Percentiles rank a stretch among this genome's conserved stretches.
Conservation (phyloP, 1,140 invertebrate genomes). For the Eulimnadia texana region DNA sequence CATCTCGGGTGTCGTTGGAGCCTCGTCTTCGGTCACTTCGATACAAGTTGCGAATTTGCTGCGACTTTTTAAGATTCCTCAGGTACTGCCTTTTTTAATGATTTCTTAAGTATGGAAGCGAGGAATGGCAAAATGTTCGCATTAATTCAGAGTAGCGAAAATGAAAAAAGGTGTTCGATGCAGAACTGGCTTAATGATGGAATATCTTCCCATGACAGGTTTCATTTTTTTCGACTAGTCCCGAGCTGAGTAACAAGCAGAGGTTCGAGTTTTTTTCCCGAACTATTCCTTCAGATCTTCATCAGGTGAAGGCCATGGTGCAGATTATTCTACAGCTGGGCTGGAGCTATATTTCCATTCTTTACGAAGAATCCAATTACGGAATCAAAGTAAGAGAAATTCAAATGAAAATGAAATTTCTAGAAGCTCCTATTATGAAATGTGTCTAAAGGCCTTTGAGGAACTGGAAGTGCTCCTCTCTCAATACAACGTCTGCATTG, state of each 20-base stretch:
- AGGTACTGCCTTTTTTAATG: conserved; percentile 41
- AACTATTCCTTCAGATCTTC: conserved; percentile 86
- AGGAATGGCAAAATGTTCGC: too few species aligned
- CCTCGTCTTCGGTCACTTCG: conserved; percentile 85
- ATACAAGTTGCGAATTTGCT: conserved; percentile 91
- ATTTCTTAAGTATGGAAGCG: too few species aligned
- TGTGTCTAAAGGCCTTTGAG: conserved; percentile 65
- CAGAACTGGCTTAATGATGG: too few species aligned
- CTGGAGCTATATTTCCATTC: conserved; percentile 89
- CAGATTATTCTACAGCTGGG: conserved; percentile 69
- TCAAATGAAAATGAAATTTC: too few species aligned
- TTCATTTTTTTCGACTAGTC: conserved; percentile 89
- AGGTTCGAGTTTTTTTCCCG: conserved; percentile 88
- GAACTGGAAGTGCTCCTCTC: conserved; percentile 72
- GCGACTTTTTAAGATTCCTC: conserved; percentile 85
- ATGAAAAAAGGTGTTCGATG: too few species aligned
- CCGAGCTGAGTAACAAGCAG: conserved; percentile 86
- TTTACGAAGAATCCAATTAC: conserved; percentile 94
- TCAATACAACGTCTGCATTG: conserved; percentile 75
- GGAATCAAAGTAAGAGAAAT: conserved; percentile 92
- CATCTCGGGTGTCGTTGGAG: conserved; percentile 89
- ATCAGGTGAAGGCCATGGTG: conserved; percentile 90
- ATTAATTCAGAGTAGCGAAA: too few species aligned
- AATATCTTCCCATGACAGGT: too few species aligned
- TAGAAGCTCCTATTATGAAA: background rate